phyloP scores from a whole-genome alignment of 2,113 vertebrate species.

The Perognathus longimembris region DNA sequence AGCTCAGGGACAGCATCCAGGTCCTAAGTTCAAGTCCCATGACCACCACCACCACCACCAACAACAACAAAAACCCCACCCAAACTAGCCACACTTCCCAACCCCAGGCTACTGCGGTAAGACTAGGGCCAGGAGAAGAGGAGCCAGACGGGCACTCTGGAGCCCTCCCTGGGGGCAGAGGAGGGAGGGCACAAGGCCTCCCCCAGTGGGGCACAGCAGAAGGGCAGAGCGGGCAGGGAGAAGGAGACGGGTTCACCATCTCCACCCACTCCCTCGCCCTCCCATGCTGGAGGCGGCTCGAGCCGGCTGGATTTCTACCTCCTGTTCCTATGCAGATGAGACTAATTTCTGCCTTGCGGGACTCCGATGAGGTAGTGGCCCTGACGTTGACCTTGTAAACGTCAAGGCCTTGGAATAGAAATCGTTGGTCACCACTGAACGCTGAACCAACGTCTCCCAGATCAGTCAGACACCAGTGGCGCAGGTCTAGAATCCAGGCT shows the following conservation, averaged over 20 bases:
- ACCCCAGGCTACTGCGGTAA: not conserved
- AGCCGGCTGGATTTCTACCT: not conserved
- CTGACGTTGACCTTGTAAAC: not conserved
- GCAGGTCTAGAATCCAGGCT: too few species aligned
- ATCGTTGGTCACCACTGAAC: not conserved
- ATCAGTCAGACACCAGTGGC: too few species aligned
- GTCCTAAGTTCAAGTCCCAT: too few species aligned
- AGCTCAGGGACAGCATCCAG: too few species aligned
- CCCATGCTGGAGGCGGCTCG: too few species aligned
- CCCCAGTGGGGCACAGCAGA: not conserved
- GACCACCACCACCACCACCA: too few species aligned
- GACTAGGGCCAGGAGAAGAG: not conserved
- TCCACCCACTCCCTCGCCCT: not conserved
- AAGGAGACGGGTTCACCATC: not conserved
- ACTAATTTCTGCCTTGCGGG: not conserved
- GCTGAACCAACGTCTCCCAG: not conserved
- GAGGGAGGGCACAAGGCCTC: not conserved
- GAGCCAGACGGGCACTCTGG: not conserved
- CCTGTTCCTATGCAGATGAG: slow-evolving; percentile 12
- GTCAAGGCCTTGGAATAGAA: not conserved
- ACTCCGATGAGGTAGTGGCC: not conserved
- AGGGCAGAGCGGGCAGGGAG: not conserved
- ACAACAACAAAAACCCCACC: too few species aligned
- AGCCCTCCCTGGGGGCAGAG: not conserved
- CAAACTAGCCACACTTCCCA: not conserved